Evolutionary conservation across 2,113 vertebrate species (phyloP).

Genomic region (Hypanus sabinus): DNA sequence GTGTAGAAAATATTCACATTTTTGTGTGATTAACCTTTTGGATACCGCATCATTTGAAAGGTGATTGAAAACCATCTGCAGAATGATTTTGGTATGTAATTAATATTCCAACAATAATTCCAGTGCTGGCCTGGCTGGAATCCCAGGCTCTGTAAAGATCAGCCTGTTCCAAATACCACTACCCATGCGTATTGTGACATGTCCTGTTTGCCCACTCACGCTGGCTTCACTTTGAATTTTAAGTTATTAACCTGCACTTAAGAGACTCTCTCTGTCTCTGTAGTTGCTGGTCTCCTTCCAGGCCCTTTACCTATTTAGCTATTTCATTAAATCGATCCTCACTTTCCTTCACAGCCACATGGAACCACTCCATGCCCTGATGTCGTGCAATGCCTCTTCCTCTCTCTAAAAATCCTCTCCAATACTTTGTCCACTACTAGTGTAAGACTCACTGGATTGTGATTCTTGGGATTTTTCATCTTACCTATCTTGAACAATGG

Average conservation of each 20-base stretch:
- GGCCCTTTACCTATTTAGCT: not conserved
- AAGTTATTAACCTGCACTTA: not conserved
- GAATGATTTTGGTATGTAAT: not conserved
- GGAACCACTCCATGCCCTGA: not conserved
- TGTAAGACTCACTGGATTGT: too few species aligned
- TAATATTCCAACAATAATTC: not conserved
- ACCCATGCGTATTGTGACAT: not conserved
- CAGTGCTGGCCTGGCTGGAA: not conserved
- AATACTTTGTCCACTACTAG: too few species aligned
- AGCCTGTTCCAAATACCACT: not conserved
- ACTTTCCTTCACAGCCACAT: not conserved
- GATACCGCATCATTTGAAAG: not conserved
- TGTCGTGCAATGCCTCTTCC: too few species aligned
- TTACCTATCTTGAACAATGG: too few species aligned
- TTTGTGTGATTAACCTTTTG: constrained; percentile 44
- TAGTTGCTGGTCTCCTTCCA: too few species aligned
- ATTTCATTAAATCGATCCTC: not conserved
- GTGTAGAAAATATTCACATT: constrained; percentile 53
- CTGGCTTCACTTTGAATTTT: not conserved
- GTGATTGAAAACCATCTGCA: not conserved
- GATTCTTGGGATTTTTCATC: too few species aligned
- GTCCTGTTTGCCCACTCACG: not conserved
- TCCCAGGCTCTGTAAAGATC: not conserved
- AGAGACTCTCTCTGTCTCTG: not conserved
- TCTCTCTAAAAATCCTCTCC: too few species aligned